Evolutionary conservation across 1,140 invertebrate species (phyloP).

Genomic region (Caenorhabditis briggsae): DNA sequence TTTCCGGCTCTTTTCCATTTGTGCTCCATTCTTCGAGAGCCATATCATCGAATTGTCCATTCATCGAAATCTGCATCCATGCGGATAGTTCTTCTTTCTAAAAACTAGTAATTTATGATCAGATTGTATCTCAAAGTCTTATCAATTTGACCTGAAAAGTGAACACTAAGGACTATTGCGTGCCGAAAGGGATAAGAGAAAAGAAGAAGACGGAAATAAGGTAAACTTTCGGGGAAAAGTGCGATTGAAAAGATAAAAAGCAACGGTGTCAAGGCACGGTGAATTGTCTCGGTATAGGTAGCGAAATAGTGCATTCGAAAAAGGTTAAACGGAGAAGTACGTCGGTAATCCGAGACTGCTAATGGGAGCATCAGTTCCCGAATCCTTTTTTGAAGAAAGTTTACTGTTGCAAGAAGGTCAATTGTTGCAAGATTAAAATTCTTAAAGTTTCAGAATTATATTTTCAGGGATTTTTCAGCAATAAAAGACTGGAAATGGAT

Average conservation of each 20-base stretch:
- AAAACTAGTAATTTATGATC: slow-evolving; percentile 28
- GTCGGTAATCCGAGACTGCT: slow-evolving; percentile 3
- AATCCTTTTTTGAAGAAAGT: neutral
- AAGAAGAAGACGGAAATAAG: slow-evolving; percentile 18
- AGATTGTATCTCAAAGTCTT: neutral
- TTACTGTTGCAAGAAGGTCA: neutral
- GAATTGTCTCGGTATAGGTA: slow-evolving; percentile 11
- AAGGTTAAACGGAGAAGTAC: neutral
- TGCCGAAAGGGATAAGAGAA: neutral
- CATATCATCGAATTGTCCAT: slow-evolving; percentile 26
- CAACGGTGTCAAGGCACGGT: slow-evolving; percentile 40
- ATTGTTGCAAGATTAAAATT: neutral
- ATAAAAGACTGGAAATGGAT: no score
- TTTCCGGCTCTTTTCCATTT: slow-evolving; percentile 36
- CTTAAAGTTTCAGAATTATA: no score
- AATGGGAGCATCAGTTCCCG: slow-evolving; percentile 26
- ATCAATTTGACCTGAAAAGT: slow-evolving; percentile 20
- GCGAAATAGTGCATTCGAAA: neutral
- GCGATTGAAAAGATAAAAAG: slow-evolving; percentile 34
- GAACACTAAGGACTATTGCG: neutral
- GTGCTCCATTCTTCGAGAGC: slow-evolving; percentile 53
- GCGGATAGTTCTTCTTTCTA: slow-evolving; percentile 58
- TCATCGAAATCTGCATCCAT: slow-evolving; percentile 59
- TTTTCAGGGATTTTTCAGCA: no score
- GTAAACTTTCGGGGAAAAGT: slow-evolving; percentile 12